These are phyloP conservation scores for Seira ritae DNA, from an alignment of 2,888 invertebrate genomes.

Conservation along the genomic window DNA sequence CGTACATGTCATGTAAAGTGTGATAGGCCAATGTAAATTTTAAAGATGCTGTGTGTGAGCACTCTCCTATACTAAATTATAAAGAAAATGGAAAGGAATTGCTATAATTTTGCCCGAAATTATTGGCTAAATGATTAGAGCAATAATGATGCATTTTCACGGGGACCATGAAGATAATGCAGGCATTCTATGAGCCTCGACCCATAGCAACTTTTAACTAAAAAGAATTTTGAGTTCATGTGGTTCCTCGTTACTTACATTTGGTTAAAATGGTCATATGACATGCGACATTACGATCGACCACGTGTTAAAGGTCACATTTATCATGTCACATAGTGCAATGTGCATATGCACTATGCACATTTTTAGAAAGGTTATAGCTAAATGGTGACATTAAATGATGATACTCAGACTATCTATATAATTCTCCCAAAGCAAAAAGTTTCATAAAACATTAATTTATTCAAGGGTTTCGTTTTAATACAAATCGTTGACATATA, in stretches of 20 bases:
- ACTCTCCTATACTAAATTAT: not conserved
- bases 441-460: no score
- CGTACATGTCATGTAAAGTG: not conserved
- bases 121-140: not conserved
- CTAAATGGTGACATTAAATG: no score
- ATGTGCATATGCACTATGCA: no score
- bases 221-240: not conserved
- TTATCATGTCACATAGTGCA: no score
- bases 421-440: no score
- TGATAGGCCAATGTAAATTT: not conserved
- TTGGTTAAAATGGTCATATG: not conserved
- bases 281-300: no score
- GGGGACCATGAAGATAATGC: not conserved
- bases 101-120: not conserved
- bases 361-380: no score
- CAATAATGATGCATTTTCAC: not conserved
- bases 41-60: not conserved
- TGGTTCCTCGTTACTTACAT: no score
- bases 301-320: no score
- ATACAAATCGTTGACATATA: no score
- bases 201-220: slow-evolving; percentile 43
- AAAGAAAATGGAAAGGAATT: not conserved
- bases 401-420: no score
- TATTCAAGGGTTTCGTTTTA: no score
- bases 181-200: not conserved